These are phyloP conservation scores for Corythornis leucogaster DNA, from an alignment of 2,797 vertebrate genomes.

Conservation along the genomic window DNA sequence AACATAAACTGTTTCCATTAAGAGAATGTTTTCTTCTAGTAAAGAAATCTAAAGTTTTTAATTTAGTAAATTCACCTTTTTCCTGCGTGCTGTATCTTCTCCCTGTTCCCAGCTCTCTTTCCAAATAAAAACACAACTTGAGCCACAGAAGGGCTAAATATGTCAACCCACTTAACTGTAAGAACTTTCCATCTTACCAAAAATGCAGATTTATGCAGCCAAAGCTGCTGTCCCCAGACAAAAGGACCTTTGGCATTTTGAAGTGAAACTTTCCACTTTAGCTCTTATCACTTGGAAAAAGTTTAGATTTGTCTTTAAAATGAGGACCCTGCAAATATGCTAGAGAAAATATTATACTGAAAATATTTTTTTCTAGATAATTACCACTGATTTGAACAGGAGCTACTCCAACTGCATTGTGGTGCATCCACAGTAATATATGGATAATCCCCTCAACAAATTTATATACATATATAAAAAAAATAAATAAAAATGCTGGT, in stretches of 20 bases:
- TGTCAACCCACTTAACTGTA: not conserved
- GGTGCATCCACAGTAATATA: too few species aligned
- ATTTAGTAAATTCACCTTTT: conserved; percentile 5
- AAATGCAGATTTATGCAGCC: not conserved
- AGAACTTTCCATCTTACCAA: not conserved
- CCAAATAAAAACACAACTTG: conserved; percentile 2
- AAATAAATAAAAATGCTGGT: not conserved
- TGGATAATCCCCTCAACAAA: not conserved
- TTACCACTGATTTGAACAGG: not conserved
- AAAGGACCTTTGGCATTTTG: not conserved
- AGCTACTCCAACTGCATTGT: not conserved
- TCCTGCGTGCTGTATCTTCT: not conserved
- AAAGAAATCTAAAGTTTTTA: not conserved
- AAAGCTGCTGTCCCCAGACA: not conserved
- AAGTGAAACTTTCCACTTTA: conserved; percentile 12
- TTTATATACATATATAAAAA: not conserved
- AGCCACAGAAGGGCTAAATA: not conserved
- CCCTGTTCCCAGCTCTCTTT: not conserved
- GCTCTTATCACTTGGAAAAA: conserved; percentile 8
- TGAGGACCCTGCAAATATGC: not conserved
- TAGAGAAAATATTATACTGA: not conserved
- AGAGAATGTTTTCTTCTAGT: conserved; percentile 22
- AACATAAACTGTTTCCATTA: not conserved
- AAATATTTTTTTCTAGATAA: not conserved
- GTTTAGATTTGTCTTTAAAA: not conserved